These are phyloP conservation scores for Spilogale gracilis DNA, from an alignment of 2,113 vertebrate genomes.

Conservation along the genomic window DNA sequence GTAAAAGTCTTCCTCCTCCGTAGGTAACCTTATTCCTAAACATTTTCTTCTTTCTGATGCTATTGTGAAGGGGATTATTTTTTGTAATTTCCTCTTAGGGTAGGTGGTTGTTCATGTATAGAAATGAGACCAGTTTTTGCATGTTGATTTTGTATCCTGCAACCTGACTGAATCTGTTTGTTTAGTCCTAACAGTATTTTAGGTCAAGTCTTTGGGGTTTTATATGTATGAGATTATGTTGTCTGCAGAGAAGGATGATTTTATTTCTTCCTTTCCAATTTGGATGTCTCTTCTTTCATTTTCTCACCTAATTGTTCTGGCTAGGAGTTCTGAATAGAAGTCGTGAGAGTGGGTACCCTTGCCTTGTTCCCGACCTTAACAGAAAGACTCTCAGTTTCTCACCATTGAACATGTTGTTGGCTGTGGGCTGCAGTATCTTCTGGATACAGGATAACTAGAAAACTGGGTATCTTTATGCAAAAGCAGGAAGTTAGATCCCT, in stretches of 20 bases:
- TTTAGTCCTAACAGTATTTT: not conserved
- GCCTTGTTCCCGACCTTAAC: not conserved
- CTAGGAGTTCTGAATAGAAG: not conserved
- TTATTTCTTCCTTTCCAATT: not conserved
- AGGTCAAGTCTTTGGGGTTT: not conserved
- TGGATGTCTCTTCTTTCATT: not conserved
- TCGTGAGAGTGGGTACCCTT: not conserved
- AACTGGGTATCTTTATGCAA: not conserved
- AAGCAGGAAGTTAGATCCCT: not conserved
- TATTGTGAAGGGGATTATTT: not conserved
- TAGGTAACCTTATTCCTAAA: not conserved
- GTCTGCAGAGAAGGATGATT: not conserved
- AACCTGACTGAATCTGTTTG: not conserved
- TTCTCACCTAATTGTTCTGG: not conserved
- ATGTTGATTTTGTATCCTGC: not conserved
- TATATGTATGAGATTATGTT: not conserved
- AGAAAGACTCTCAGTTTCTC: not conserved
- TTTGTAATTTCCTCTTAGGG: not conserved
- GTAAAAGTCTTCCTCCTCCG: not conserved
- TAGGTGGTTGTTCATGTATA: too few relatives aligned
- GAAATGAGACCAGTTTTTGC: not conserved
- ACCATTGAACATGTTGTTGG: not conserved
- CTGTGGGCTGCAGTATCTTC: not conserved
- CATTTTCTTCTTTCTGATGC: not conserved
- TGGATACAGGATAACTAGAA: not conserved